phyloP scores from a whole-genome alignment of 2,888 invertebrate genomes.

The Clunio marinus region DNA sequence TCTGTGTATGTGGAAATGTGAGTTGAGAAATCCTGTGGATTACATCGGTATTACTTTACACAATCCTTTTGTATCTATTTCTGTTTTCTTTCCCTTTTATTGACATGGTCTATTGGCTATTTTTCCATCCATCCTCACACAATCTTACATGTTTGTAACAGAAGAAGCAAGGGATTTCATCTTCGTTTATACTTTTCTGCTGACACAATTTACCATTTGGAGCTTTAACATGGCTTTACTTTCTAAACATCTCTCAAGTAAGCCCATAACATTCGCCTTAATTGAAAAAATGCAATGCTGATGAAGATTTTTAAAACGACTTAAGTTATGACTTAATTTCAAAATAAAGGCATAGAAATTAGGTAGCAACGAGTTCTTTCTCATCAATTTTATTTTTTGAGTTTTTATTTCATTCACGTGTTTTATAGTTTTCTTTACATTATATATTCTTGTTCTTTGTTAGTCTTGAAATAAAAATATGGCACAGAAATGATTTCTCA shows the following conservation, averaged over 20 bases:
- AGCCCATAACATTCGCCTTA: not conserved
- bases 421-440: not conserved
- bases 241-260: not conserved
- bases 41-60: not conserved
- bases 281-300: no score
- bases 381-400: no score
- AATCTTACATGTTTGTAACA: not conserved
- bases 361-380: no score
- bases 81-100: not conserved
- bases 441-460: not conserved
- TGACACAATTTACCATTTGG: not conserved
- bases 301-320: no score
- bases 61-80: not conserved
- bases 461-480: not conserved
- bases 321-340: no score
- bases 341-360: no score
- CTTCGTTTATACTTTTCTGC: not conserved
- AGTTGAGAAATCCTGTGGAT: conserved; percentile 6
- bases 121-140: not conserved
- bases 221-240: not conserved
- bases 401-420: not conserved
- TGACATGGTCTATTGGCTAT: no score
- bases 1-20: not conserved
- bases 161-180: not conserved
- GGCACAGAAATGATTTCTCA: not conserved